Evolutionary conservation across 1,140 invertebrate species (phyloP).

Genomic region (Laupala kohalensis): DNA sequence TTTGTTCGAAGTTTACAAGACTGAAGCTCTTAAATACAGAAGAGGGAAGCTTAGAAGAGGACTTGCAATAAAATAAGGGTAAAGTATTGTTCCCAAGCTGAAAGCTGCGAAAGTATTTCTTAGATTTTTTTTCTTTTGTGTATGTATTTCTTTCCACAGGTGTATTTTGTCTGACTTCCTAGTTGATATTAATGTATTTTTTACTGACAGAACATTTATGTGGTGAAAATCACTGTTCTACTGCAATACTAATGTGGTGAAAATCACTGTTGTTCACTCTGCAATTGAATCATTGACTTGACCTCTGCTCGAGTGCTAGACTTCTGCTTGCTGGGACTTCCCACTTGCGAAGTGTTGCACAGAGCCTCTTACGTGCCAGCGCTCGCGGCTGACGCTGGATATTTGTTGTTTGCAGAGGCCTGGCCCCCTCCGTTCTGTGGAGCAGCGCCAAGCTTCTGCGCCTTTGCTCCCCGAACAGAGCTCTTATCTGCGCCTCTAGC

Average conservation of each 20-base stretch:
- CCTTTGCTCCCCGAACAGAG: neutral
- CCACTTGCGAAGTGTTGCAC: neutral
- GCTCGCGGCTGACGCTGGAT: neutral
- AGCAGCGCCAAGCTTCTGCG: neutral
- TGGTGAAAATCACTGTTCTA: too few relatives aligned
- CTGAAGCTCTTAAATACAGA: too few relatives aligned
- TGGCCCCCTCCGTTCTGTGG: neutral
- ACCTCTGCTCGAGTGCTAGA: neutral
- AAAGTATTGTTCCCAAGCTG: neutral
- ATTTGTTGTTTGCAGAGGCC: neutral
- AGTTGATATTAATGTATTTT: neutral
- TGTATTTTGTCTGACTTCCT: neutral
- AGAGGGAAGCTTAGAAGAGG: neutral
- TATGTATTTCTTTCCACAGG: neutral
- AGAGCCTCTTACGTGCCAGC: neutral
- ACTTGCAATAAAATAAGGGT: neutral
- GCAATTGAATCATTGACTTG: too few relatives aligned
- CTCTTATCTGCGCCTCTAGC: neutral
- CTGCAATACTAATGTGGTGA: too few relatives aligned
- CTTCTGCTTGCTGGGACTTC: neutral
- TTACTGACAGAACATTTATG: neutral
- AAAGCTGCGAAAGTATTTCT: neutral
- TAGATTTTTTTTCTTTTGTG: neutral
- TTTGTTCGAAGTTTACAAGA: too few relatives aligned
- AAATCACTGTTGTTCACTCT: too few relatives aligned